phyloP scores from a whole-genome alignment of 2,888 invertebrate genomes.

The Cantharis rufa region DNA sequence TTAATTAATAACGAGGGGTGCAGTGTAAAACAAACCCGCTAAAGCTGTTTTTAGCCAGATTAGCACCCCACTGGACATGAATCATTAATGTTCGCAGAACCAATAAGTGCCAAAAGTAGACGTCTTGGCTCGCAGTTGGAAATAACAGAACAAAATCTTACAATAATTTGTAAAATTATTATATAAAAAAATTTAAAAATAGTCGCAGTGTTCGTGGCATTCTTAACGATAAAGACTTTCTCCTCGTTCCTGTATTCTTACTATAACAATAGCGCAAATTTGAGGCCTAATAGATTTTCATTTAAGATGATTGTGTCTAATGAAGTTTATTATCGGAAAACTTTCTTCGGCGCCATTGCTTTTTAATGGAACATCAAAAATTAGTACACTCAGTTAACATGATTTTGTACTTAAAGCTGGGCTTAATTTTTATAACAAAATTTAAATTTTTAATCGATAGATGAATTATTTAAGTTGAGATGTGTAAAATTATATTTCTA shows the following conservation, averaged over 20 bases:
- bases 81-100: too few relatives aligned
- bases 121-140: too few relatives aligned
- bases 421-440: not conserved
- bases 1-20: too few relatives aligned
- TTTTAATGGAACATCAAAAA: not conserved
- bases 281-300: not conserved
- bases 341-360: conserved; percentile 1
- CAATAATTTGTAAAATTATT: too few relatives aligned
- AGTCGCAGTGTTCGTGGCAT: not conserved
- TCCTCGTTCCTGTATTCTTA: not conserved
- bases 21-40: too few relatives aligned
- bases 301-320: conserved; percentile 8
- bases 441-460: not conserved
- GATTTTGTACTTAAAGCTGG: not conserved
- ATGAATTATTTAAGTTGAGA: not conserved
- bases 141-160: not conserved
- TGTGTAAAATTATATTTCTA: not conserved
- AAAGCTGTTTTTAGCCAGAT: too few relatives aligned
- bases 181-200: not conserved
- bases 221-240: not conserved
- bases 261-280: not conserved
- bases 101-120: too few relatives aligned
- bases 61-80: too few relatives aligned
- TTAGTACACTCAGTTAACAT: not conserved
- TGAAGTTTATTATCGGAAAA: conserved; percentile 13